A percentile compares a stretch with the other conserved stretches of the same genome.
Conservation (phyloP, 1,140 invertebrate species). For the Aphaenogaster ashmeadi region DNA sequence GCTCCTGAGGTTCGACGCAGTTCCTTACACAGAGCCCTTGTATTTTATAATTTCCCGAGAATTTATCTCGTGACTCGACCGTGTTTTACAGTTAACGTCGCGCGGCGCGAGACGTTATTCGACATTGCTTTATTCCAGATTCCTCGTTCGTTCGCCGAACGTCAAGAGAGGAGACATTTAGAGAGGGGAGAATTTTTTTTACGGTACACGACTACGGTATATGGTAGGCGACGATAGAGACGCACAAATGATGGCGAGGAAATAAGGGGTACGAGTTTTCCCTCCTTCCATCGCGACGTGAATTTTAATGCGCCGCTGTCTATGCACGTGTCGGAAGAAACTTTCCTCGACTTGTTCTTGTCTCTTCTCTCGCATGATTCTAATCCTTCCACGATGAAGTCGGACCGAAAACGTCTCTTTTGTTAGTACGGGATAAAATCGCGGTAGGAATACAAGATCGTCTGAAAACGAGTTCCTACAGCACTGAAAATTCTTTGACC, state of each 20-base stretch:
- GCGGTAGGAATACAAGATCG: constrained; percentile 16
- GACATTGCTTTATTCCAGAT: constrained; percentile 46
- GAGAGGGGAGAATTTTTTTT: constrained; percentile 17
- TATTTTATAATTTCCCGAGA: constrained; percentile 60
- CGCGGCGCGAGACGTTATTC: constrained; percentile 17
- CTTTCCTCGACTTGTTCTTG: constrained; percentile 27
- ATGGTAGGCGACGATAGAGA: constrained; percentile 32
- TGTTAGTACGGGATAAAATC: constrained; percentile 40
- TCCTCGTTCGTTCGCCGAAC: constrained; percentile 51
- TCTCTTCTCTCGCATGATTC: constrained; percentile 42
- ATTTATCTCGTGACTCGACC: constrained; percentile 43
- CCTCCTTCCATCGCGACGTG: constrained; percentile 38
- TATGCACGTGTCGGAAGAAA: constrained; percentile 32
- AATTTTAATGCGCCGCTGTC: constrained; percentile 61
- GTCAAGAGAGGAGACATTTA: not conserved
- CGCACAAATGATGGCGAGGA: constrained; percentile 47
- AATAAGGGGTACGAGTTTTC: constrained; percentile 46
- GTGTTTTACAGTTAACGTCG: constrained; percentile 61
- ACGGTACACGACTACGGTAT: not conserved
- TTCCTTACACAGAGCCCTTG: constrained; percentile 47
- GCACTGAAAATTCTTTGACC: not conserved
- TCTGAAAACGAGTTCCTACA: not conserved
- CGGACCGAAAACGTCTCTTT: constrained; percentile 29
- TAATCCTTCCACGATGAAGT: constrained; percentile 52
- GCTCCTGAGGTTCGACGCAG: constrained; percentile 39